phyloP scores from a whole-genome alignment of 1,140 invertebrate genomes.

The Batillaria attramentaria region DNA sequence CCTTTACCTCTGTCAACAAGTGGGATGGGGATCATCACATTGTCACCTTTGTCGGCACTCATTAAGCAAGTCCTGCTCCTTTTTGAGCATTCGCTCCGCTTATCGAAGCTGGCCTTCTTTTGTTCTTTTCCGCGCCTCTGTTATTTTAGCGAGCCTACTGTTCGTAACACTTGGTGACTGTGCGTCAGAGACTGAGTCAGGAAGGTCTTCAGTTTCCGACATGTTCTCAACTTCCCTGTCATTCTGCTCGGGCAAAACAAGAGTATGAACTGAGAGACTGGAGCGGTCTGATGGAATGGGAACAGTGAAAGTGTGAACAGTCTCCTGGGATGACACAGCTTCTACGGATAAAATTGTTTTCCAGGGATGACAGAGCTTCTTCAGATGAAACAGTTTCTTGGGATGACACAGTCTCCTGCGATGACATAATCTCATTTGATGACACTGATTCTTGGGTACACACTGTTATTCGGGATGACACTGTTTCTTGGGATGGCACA shows the following conservation, averaged over 20 bases:
- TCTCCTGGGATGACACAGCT: background rate
- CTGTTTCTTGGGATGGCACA: too few relatives aligned
- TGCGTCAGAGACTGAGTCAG: background rate
- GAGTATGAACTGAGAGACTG: background rate
- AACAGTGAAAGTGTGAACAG: background rate
- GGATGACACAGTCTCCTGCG: too few relatives aligned
- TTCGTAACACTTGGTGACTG: background rate
- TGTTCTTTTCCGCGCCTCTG: background rate
- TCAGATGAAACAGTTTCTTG: too few relatives aligned
- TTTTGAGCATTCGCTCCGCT: background rate
- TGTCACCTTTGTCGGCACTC: background rate
- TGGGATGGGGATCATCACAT: background rate
- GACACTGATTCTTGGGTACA: too few relatives aligned
- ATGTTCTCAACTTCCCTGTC: background rate
- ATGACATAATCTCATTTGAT: too few relatives aligned
- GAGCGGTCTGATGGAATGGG: background rate
- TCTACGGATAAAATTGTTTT: background rate
- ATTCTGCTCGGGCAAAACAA: background rate
- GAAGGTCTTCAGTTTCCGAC: background rate
- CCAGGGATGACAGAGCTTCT: too few relatives aligned
- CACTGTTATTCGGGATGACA: too few relatives aligned
- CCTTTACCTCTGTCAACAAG: background rate
- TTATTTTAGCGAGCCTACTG: background rate
- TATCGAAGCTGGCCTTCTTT: background rate
- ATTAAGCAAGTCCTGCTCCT: background rate